Evolutionary conservation across 23 tunicate genomes (phyloP).

Genomic region (Styela plicata): DNA sequence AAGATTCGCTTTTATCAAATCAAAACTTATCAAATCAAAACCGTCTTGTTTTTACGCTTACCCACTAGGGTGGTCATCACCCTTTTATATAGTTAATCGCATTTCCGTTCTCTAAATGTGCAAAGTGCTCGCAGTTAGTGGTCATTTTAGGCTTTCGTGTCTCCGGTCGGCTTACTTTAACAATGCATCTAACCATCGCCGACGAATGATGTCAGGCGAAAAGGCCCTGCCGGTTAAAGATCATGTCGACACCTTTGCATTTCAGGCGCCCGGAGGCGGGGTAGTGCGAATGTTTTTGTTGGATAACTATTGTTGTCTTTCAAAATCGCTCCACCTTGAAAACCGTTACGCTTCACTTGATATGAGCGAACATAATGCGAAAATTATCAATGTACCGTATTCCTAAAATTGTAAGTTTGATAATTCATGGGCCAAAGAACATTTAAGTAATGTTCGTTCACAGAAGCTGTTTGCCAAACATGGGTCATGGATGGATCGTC

Average conservation of each 20-base stretch:
- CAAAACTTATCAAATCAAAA: too few relatives aligned
- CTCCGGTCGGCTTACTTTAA: background rate
- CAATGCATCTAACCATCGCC: background rate
- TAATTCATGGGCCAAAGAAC: background rate
- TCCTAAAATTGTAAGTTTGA: too few relatives aligned
- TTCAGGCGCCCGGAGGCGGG: background rate
- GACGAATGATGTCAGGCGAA: background rate
- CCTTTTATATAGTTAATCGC: background rate
- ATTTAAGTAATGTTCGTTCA: too few relatives aligned
- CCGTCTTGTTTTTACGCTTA: background rate
- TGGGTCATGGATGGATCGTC: too few relatives aligned
- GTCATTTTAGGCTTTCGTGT: background rate
- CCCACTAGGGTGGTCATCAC: background rate
- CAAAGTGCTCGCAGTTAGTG: background rate
- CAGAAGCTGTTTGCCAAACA: too few relatives aligned
- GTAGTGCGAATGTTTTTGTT: background rate
- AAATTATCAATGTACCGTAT: background rate
- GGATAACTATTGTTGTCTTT: background rate
- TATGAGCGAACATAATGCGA: background rate
- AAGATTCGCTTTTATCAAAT: too few relatives aligned
- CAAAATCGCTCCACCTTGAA: background rate
- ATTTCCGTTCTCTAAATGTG: too few relatives aligned
- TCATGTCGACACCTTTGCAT: background rate
- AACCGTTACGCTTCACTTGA: background rate
- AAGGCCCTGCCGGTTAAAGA: background rate